Evolutionary conservation across 2,113 vertebrate species (phyloP), one percentile per base, ranked within the genome.

Genomic region (Clarias macrocephalus): DNA sequence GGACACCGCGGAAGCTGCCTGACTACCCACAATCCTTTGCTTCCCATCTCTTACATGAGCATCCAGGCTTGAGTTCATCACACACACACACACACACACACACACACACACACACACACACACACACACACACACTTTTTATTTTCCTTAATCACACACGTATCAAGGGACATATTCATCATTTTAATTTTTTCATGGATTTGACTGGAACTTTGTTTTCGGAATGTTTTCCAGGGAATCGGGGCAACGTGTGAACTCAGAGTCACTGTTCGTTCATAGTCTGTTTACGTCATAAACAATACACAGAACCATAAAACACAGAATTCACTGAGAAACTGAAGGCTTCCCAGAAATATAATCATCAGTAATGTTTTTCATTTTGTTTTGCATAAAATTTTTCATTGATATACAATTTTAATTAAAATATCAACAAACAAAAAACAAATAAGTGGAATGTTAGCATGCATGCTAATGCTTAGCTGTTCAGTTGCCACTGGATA

Each of bases 21-120:
- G 75, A 84, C 30, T 57, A 77, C 76, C 75, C 42, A 56, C 56
- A 88, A 88, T 80, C 88, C 66, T 73, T 84, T 84, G 54, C 83
- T 84, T 84, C 83, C 83, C 83, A 84, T 84, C 52, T 57, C 18
- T 70, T 56, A 73, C 83, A 84, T 73, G 48, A 73, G 54, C 83
- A 84, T 59, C 54, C 54, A 42, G 83, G 66, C 65, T 84, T 83
- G 65, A 83, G 65, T 72, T 83, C 65, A 83, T 83, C 65, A 60
- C 56, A 80, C 77, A 59, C 73, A 84, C n/a, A 59, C 80, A 83
- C 60, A 75, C 82, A 66, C 48, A 30, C 48, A 57, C 59, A 54
- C 86, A 87, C n/a, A 11, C 6, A 82, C 19, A 84, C n/a, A 30
- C 10, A 77, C 77, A 80, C 77, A 80, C 62, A 84, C n/a, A 68